Evolutionary conservation across 2,113 vertebrate species (phyloP).

Genomic region (Girardinichthys multiradiatus): DNA sequence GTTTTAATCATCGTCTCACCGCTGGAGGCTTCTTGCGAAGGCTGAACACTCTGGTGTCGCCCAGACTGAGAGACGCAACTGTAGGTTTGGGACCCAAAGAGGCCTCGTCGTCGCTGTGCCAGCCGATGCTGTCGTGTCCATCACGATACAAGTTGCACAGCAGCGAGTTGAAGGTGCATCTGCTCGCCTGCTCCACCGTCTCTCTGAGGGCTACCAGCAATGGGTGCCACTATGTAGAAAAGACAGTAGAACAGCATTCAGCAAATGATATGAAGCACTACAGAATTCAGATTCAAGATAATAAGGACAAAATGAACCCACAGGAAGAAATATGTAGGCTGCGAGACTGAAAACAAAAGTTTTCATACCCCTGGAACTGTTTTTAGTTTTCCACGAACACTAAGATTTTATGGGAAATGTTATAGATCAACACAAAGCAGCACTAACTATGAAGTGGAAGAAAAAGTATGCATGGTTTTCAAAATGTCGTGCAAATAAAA

Average conservation of each 20-base stretch:
- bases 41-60: slow-evolving; percentile 90
- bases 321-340: too few species aligned
- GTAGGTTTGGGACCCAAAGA: slow-evolving; percentile 83
- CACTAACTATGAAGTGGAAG: too few species aligned
- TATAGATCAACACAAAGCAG: too few species aligned
- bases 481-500: too few species aligned
- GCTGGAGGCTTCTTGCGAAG: slow-evolving; percentile 90
- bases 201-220: slow-evolving; percentile 80
- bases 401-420: too few species aligned
- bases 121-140: slow-evolving; percentile 92
- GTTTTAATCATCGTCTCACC: slow-evolving; percentile 76
- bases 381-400: too few species aligned
- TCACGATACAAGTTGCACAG: slow-evolving; percentile 93
- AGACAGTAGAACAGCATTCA: background rate
- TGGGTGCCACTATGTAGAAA: slow-evolving; percentile 86
- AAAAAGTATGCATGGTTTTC: too few species aligned
- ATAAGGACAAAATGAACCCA: background rate
- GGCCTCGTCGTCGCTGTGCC: slow-evolving; percentile 93
- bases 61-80: slow-evolving; percentile 93
- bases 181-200: slow-evolving; percentile 76
- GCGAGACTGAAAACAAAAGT: too few species aligned
- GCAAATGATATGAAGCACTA: background rate
- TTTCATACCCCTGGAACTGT: too few species aligned
- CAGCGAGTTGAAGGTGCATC: slow-evolving; percentile 89
- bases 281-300: too few species aligned